These are phyloP conservation scores for Rhea pennata DNA, from an alignment of 2,113 vertebrate species.

Conservation along the genomic window DNA sequence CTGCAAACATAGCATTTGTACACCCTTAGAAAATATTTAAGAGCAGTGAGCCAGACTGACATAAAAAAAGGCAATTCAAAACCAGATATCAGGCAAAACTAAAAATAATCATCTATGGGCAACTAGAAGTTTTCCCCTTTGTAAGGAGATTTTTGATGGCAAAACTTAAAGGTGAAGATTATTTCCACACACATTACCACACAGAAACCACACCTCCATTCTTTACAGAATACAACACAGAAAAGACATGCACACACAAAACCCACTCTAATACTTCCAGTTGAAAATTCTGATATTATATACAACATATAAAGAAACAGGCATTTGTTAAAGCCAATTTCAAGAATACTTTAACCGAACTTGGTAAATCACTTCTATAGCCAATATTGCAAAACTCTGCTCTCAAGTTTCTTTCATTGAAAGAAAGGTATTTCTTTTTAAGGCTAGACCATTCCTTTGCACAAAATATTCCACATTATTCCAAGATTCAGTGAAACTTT, in stretches of 20 bases:
- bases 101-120: neutral
- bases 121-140: neutral
- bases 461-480: neutral
- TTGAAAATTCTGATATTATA: neutral
- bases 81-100: neutral
- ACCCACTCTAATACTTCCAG: neutral
- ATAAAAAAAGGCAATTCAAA: neutral
- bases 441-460: neutral
- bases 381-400: too few species aligned
- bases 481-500: neutral
- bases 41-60: neutral
- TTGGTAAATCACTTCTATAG: too few species aligned
- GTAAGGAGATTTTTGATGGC: neutral
- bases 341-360: too few species aligned
- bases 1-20: neutral
- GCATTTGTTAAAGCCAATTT: neutral
- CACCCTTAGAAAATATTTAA: neutral
- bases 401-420: neutral
- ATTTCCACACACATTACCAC: neutral
- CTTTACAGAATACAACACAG: neutral
- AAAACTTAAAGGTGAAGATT: neutral
- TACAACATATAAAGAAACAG: neutral
- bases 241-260: neutral
- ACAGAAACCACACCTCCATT: conserved; percentile 10
- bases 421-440: neutral